Evolutionary conservation across 2,113 vertebrate genomes (phyloP), one percentile per base, ranked within the genome.

Genomic region (Scartelaos histophorus): DNA sequence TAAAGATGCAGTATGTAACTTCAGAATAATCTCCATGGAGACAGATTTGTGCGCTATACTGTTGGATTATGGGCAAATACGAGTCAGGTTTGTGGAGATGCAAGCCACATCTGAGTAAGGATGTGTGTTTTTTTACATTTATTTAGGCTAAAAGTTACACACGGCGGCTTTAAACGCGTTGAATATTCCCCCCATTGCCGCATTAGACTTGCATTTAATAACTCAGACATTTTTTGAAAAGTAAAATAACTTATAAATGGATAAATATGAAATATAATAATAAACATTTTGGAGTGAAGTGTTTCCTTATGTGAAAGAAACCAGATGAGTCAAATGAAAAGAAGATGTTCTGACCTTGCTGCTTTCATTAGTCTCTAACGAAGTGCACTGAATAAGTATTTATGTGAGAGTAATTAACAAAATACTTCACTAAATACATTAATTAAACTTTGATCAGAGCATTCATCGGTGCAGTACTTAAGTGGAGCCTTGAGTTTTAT

Each of bases 401-500:
- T 65, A 66, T 70, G 35, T 70, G 45, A 73, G 67, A 75, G 66
- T 78, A 71, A 71, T 74, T 71, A 51, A 74, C 76, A 46, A 13
- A 77, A 68, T 21, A 71, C 65, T 72, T 71, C 24, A 78, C 61
- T 65, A 21, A 21, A 70, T 49, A 72, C 61, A 87, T 79, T 47
- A 74, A 83, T 81, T 62, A 72, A 81, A 74, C 29, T 53, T 76
- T 71, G 46, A 66, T 74, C 66, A 13, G 43, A 19, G 78, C 67
- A 35, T 75, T 75, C 46, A 71, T 47, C 7, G 1, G 22, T 29
- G 62, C 21, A 43, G 47, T 35, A 6, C 43, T 83, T 73, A 45
- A 73, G 19, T 22, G 66, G 60, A 76, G 80, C 83, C 81, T 87
- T 87, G 80, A 79, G 75, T 75, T 79, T n/a, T 60, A 61, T 77